A percentile compares a stretch with the other conserved stretches of the same genome.
Evolutionary conservation across 2,113 vertebrate genomes (phyloP).

Genomic region (Vicugna pacos): DNA sequence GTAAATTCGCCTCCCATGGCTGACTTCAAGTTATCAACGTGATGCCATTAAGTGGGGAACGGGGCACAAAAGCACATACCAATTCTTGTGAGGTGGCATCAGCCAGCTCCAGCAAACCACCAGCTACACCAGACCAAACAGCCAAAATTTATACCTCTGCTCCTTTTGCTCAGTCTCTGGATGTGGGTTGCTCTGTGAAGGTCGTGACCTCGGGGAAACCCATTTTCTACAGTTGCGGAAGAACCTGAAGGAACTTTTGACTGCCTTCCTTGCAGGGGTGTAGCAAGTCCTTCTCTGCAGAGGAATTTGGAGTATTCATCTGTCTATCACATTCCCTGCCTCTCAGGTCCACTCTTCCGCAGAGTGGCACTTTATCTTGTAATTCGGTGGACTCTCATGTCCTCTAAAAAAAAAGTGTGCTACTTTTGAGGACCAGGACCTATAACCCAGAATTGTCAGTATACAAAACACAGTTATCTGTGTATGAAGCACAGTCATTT

Average conservation of each 20-base stretch:
- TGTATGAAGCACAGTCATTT: too few species aligned
- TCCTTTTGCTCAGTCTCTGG: neutral
- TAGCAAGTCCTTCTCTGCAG: too few species aligned
- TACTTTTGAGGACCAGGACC: neutral
- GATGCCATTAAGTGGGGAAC: neutral
- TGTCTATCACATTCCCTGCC: neutral
- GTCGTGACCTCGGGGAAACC: neutral
- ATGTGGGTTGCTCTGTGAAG: neutral
- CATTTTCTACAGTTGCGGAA: neutral
- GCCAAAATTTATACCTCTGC: neutral
- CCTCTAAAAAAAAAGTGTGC: too few species aligned
- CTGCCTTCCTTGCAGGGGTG: neutral
- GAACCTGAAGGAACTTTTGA: neutral
- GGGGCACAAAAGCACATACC: neutral
- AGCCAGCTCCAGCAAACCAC: neutral
- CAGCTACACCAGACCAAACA: neutral
- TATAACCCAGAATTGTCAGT: neutral
- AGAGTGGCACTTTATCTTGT: neutral
- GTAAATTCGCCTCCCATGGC: neutral
- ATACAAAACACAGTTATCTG: neutral
- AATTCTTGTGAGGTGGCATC: too few species aligned
- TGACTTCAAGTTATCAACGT: neutral
- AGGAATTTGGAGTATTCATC: too few species aligned
- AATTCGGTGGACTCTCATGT: neutral
- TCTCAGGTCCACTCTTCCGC: neutral